Base-by-base conservation (phyloP, 1,140 invertebrate genomes). In the Aphis craccivora region DNA sequence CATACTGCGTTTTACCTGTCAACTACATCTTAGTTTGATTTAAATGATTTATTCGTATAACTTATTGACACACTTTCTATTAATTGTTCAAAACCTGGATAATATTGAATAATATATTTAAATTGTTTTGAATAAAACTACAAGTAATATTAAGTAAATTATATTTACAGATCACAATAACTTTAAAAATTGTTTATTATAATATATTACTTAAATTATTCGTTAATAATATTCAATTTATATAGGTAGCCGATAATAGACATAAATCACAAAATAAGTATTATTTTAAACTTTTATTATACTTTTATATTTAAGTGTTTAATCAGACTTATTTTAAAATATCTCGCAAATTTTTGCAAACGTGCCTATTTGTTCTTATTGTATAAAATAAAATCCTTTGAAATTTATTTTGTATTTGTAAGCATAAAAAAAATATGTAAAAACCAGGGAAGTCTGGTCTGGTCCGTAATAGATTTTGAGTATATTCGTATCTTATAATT, bases 21-120 rank as follows among this genome's bases (percentile, higher is more conserved):
- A 37, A 83, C 76, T 83, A 23, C 76, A 22, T 83, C 76, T 83
- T 83, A 83, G 35, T 83, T 83, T 83, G 20, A 83, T 37, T 83
- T 37, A 83, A 83, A 83, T 83, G 76, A 83, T 83, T 83, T 37
- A 22, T 37, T 37, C 8, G 35, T 83, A 37, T 37, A 8, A 22
- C 20, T 23, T 83, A 83, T 83, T 83, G 76, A 83, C 76, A 83
- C 22, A 83, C 76, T 83, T 83, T 83, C 35, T 83, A 83, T 37
- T 83, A 83, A 83, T 37, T 83, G 20, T 23, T 83, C 0, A 83
- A 83, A 81, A 83, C 6, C n/a, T 76, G 14, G n/a, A 18, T n/a
- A 76, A 76, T 76, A 1, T n/a, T 76, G 14, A 14, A 76, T 14
- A 14, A 76, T 14, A 11, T 76, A n/a, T 67, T 9, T 67, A 67